Evolutionary conservation across 2,888 invertebrate species (phyloP), one percentile per base, ranked within the genome.

Genomic region (Rhagonycha fulva): DNA sequence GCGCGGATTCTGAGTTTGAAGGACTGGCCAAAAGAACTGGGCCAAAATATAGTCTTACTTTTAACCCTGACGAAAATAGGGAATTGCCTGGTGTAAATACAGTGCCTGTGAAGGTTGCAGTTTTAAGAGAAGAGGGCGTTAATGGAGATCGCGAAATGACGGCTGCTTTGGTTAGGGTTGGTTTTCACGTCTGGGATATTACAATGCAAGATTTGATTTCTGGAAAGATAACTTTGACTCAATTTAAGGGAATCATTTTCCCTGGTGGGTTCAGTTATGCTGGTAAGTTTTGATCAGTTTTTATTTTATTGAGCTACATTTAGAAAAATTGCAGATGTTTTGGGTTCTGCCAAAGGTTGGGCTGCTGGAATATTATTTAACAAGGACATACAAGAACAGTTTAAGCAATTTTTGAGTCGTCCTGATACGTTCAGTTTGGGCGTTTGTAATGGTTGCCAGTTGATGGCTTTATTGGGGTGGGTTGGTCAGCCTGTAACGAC

Each of bases 201-300:
- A 96, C 97, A 0, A 97, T 98, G 96, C 94, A 96, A 83, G 98
- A 98, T 89, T 89, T 98, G 75, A 89, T 96, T 63, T 89, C 89
- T 77, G 92, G 92, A 47, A 91, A 90, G 83, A 90, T 95, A 2
- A 92, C 91, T 2, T 88, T 98, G 47, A 94, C 96, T 77, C 89
- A 90, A 23, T 98, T 98, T 89, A 92, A 93, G 80, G 98, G 99
- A 0, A 85, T 99, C 12, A 93, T 97, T 68, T 99, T 99, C 87
- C 98, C 98, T 0, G 99, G 98, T 14, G 99, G 99, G n/a, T 99
- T 99, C 87, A 98, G 98, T 88, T 99, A 98, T 87, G 98, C 98
- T 63, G 97, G 97, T 94, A 87, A 84, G 78, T 80, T 32, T 19
- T 9, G 1, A 47, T n/a, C 11, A 23, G 28, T 66, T 5, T 28